phyloP scores from a whole-genome alignment of 2,888 invertebrate species.

The Diarsia mendica region DNA sequence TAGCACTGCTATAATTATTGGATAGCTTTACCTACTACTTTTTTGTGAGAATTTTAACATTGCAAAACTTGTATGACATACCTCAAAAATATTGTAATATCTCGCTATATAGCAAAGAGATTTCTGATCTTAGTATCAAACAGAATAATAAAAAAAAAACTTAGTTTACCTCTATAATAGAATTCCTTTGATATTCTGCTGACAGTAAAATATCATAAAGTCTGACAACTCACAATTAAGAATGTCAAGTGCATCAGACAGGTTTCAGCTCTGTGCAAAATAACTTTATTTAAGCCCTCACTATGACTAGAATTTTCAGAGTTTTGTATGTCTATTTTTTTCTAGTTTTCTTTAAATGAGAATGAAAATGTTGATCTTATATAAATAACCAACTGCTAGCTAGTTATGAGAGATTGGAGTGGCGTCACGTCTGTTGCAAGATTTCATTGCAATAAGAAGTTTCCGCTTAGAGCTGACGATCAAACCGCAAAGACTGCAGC shows the following conservation, averaged over 20 bases:
- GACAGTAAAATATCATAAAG: not conserved
- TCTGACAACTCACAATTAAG: not conserved
- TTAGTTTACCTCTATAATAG: not conserved
- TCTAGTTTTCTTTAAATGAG: not conserved
- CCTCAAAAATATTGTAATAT: not conserved
- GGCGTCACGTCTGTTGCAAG: slow-evolving; percentile 35
- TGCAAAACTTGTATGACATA: too few relatives aligned
- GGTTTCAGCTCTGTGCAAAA: not conserved
- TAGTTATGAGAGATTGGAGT: slow-evolving; percentile 9
- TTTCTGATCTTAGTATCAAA: not conserved
- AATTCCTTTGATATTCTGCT: not conserved
- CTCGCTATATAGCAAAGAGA: not conserved
- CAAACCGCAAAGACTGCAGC: slow-evolving; percentile 12
- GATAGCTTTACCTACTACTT: too few relatives aligned
- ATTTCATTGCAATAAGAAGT: slow-evolving; percentile 14
- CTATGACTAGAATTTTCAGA: too few relatives aligned
- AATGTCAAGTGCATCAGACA: not conserved
- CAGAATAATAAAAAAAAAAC: not conserved
- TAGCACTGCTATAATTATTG: too few relatives aligned
- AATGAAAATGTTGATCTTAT: not conserved
- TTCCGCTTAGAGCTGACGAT: not conserved
- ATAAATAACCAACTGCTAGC: not conserved
- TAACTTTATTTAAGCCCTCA: not conserved
- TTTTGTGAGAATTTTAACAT: too few relatives aligned
- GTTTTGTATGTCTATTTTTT: not conserved